phyloP scores from a whole-genome alignment of 2,113 vertebrate genomes.

The Planiliza haematocheilus region DNA sequence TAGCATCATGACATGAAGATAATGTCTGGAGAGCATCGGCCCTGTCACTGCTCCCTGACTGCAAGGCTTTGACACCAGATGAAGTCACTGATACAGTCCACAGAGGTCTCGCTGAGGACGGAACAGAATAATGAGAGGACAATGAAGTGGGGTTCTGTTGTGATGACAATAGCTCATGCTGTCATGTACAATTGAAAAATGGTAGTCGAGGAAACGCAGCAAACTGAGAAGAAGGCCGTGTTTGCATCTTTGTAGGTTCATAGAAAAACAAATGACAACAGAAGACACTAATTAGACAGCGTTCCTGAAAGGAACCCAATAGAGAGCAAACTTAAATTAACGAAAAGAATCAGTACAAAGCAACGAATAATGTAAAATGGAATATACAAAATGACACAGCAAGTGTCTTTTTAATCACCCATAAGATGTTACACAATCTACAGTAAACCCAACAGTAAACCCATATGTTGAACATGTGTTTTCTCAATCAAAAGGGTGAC shows the following conservation, averaged over 20 bases:
- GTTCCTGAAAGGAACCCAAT: not conserved
- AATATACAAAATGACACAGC: not conserved
- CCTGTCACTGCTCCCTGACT: conserved; percentile 31
- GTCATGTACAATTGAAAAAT: not conserved
- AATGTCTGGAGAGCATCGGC: conserved; percentile 33
- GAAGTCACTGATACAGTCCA: conserved; percentile 43
- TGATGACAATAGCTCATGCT: not conserved
- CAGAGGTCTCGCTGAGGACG: conserved; percentile 28
- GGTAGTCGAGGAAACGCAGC: not conserved
- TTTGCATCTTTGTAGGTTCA: not conserved
- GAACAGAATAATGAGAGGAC: conserved; percentile 39
- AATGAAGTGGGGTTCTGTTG: conserved; percentile 8
- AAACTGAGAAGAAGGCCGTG: not conserved
- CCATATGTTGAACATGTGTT: too few species aligned
- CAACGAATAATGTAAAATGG: not conserved
- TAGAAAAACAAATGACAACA: too few species aligned
- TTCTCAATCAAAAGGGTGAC: too few species aligned
- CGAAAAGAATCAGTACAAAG: not conserved
- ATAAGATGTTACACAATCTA: not conserved
- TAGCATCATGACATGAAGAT: conserved; percentile 27
- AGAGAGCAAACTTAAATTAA: not conserved
- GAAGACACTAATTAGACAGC: not conserved
- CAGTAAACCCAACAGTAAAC: too few species aligned
- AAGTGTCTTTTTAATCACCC: not conserved
- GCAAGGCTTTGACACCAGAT: conserved; percentile 25